phyloP scores from a whole-genome alignment of 2,797 vertebrate genomes.

The Clarias laeviceps region DNA sequence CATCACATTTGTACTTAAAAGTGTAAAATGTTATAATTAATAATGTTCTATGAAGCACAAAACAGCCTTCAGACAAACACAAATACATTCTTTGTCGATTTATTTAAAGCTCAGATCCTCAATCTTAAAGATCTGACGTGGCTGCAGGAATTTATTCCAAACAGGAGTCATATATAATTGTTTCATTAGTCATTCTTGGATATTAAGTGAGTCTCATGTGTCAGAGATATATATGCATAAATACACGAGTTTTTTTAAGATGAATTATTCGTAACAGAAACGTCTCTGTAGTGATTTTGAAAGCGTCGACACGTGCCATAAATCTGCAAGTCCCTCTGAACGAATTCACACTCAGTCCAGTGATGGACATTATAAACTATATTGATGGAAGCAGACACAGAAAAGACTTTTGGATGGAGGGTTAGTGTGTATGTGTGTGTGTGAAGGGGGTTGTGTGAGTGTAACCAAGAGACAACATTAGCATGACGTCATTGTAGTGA shows the following conservation, averaged over 20 bases:
- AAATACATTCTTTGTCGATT: background rate
- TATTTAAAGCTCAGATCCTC: background rate
- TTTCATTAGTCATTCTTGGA: background rate
- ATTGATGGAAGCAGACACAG: slow-evolving; percentile 3
- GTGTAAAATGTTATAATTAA: background rate
- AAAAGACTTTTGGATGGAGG: background rate
- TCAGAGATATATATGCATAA: background rate
- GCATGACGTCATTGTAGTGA: background rate
- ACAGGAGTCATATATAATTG: background rate
- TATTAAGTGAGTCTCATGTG: background rate
- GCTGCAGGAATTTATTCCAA: background rate
- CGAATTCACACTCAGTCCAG: background rate
- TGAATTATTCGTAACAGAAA: background rate
- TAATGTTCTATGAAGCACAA: background rate
- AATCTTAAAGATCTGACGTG: background rate
- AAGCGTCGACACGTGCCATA: background rate
- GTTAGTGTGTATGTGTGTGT: slow-evolving; percentile 7
- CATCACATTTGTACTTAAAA: no score
- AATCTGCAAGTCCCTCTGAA: slow-evolving; percentile 1
- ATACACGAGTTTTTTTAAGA: no score
- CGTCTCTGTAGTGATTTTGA: no score
- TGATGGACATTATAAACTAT: slow-evolving; percentile 5
- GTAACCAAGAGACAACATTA: background rate
- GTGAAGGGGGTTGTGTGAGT: background rate
- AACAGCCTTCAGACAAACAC: background rate